Conservation (phyloP, 2,888 invertebrate species). For the Hofmannophila pseudospretella region DNA sequence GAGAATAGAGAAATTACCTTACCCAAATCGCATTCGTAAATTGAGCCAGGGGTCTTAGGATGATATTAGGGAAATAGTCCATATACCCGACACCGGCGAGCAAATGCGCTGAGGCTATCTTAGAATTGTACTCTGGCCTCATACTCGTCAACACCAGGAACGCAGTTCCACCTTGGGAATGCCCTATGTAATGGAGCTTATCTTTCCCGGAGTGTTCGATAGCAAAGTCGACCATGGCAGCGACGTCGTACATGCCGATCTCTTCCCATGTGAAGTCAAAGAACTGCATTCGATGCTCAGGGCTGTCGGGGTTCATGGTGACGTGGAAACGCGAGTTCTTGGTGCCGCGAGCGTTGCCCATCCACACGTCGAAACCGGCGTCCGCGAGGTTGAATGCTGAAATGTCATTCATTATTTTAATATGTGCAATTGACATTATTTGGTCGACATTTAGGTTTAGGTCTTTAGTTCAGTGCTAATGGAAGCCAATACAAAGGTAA, state of each 20-base stretch:
- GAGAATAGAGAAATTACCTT: constrained; percentile 12
- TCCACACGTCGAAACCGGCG: constrained; percentile 82
- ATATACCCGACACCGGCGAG: constrained; percentile 22
- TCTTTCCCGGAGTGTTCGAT: constrained; percentile 14
- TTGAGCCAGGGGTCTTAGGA: constrained; percentile 5
- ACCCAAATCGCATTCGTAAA: constrained; percentile 13
- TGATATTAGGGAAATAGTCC: constrained; percentile 16
- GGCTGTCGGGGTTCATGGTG: constrained; percentile 12
- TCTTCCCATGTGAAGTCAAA: constrained; percentile 28
- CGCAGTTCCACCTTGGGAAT: constrained; percentile 22
- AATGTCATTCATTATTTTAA: no score
- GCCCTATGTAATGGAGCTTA: constrained; percentile 24
- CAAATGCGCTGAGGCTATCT: constrained; percentile 19
- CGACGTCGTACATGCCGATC: constrained; percentile 17
- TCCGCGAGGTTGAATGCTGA: constrained; percentile 64
- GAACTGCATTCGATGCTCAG: constrained; percentile 11
- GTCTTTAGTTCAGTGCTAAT: background rate
- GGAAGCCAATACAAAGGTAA: no score
- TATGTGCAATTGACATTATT: no score
- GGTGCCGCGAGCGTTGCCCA: constrained; percentile 85
- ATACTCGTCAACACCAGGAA: constrained; percentile 17
- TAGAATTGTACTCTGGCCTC: constrained; percentile 20
- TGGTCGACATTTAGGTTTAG: no score
- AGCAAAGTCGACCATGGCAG: constrained; percentile 19
- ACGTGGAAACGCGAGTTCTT: constrained; percentile 53